A percentile compares a stretch with the other conserved stretches of the same genome.
Conservation (phyloP, 1,140 invertebrate species). For the Kradibia gibbosae region DNA sequence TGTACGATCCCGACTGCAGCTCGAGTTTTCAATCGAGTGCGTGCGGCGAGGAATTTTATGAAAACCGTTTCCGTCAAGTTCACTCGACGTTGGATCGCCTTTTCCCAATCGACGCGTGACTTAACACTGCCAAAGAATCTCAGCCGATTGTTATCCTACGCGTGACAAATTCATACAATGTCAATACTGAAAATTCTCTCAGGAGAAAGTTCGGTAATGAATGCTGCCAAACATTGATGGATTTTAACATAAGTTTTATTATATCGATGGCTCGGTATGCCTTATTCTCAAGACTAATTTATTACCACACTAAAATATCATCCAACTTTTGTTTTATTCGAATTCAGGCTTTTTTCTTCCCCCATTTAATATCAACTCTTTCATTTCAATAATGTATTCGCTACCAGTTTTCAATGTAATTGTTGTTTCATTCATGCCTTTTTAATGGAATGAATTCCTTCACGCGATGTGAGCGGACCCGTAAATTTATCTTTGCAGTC, state of each 20-base stretch:
- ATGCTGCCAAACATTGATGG: neutral
- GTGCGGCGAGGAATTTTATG: neutral
- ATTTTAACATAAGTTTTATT: neutral
- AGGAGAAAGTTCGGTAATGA: slow-evolving; percentile 29
- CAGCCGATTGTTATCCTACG: neutral
- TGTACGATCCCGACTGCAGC: neutral
- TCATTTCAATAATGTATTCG: neutral
- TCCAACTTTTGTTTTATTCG: no score
- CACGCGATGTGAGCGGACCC: neutral
- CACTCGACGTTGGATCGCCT: neutral
- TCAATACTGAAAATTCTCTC: slow-evolving; percentile 7
- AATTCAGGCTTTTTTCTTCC: neutral
- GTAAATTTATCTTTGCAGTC: no score
- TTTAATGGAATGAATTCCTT: neutral
- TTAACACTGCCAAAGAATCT: neutral
- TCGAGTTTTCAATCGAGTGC: no score
- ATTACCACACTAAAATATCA: slow-evolving; percentile 2
- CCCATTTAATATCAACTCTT: neutral
- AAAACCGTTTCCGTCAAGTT: neutral
- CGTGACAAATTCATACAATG: neutral
- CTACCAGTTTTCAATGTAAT: neutral
- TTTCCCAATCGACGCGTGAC: neutral
- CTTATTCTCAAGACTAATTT: neutral
- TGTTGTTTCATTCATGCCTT: neutral
- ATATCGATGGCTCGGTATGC: neutral